phyloP scores from a whole-genome alignment of 2,797 vertebrate genomes.

The Rhinogobio ventralis region DNA sequence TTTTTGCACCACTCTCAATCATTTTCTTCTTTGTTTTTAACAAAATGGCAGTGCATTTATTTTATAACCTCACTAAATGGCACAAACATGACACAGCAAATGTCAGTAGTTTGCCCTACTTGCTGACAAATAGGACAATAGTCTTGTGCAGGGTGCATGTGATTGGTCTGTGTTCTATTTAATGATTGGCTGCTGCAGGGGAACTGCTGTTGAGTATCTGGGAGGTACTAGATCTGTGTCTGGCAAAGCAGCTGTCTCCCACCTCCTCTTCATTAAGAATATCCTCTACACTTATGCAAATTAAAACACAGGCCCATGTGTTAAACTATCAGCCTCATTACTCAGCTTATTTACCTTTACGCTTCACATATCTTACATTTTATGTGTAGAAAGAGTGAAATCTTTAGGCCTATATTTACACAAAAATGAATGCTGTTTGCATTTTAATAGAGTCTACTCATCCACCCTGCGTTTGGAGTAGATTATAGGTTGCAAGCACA shows the following conservation, averaged over 20 bases:
- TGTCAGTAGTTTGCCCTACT: constrained; percentile 61
- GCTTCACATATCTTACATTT: background rate
- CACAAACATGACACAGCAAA: constrained; percentile 63
- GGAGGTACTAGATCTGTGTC: constrained; percentile 48
- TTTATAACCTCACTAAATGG: constrained; percentile 37
- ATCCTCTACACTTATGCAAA: constrained; percentile 26
- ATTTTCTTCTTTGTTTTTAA: background rate
- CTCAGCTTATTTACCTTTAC: constrained; percentile 32
- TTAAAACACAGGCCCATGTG: background rate
- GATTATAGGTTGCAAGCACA: constrained; percentile 45
- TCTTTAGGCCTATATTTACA: constrained; percentile 10
- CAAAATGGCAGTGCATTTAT: constrained; percentile 21
- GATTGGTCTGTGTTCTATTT: constrained; percentile 54
- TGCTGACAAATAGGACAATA: constrained; percentile 54
- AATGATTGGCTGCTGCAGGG: constrained; percentile 56
- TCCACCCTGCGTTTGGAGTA: background rate
- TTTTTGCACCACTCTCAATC: background rate
- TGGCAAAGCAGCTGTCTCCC: constrained; percentile 56
- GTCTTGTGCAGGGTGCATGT: constrained; percentile 42
- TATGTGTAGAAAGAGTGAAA: background rate
- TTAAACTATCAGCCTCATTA: constrained; percentile 20
- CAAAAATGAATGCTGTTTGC: background rate
- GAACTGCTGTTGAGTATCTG: constrained; percentile 52
- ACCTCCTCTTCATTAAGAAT: constrained; percentile 43
- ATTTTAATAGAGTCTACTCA: constrained; percentile 13